Evolutionary conservation across 2,888 invertebrate species (phyloP), one percentile per base, ranked within the genome.

Genomic region (Halictus quadricinctus): DNA sequence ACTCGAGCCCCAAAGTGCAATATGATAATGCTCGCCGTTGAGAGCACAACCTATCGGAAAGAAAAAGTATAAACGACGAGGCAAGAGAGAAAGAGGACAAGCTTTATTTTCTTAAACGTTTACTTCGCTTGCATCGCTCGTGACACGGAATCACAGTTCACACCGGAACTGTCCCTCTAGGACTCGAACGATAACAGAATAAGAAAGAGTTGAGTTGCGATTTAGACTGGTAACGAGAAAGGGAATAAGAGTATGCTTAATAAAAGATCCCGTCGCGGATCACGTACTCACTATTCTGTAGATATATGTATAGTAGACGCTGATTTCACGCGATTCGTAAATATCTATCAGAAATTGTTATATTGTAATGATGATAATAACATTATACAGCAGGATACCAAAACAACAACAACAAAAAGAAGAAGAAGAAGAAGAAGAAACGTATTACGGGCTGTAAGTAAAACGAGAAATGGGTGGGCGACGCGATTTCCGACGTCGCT

Each of bases 281-380:
- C 91, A 89, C 90, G 91, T 93, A 93, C 93, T 93, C 92, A 93
- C 90, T 93, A 93, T 92, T 91, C 92, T 94, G 94, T 94, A 94
- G 94, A 94, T 94, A 94, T 89, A 91, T 94, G 94, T 94, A 94
- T 94, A 94, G 94, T 94, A 94, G 93, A 91, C 87, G 92, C 90
- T 92, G 91, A 91, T 87, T 88, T 90, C 87, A 89, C 84, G 89
- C 89, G 88, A 87, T 85, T 88, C 90, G 89, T 91, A 91, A 90
- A 91, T 93, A 91, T 93, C 92, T 93, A 92, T 90, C 92, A 90
- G 92, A 90, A 66, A 66, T 93, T 93, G 93, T 94, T 93, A 93
- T 90, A 92, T 92, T 91, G 90, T 91, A 92, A 92, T 89, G 91
- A 92, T 86, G 88, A 93, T 93, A 69, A 93, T 93, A 92, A 92